A percentile compares a stretch with the other conserved stretches of the same genome.
These are phyloP conservation scores for Pseudomyrmex pallidus DNA, from an alignment of 1,140 invertebrate genomes.

Conservation along the genomic window DNA sequence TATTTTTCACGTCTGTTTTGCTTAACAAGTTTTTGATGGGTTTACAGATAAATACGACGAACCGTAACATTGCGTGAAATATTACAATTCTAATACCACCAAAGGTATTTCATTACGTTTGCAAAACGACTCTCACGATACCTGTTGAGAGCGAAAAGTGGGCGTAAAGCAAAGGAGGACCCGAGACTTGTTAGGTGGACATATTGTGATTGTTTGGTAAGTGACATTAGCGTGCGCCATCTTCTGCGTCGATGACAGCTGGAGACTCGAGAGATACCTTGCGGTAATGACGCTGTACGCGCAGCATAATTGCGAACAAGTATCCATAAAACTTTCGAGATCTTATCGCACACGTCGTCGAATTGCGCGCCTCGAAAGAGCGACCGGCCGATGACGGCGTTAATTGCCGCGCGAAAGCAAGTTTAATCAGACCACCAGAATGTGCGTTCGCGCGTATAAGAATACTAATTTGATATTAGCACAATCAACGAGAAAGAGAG, in stretches of 20 bases:
- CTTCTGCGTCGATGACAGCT: slow-evolving; percentile 63
- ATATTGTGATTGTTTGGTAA: slow-evolving; percentile 45
- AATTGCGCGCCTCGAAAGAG: slow-evolving; percentile 53
- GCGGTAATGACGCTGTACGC: slow-evolving; percentile 57
- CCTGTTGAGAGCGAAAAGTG: slow-evolving; percentile 46
- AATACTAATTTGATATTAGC: slow-evolving; percentile 55
- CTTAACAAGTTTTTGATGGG: slow-evolving; percentile 26
- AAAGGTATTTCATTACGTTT: slow-evolving; percentile 19
- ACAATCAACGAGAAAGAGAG: neutral
- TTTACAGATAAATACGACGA: neutral
- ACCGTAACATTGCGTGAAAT: slow-evolving; percentile 44
- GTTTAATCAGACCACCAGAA: slow-evolving; percentile 55
- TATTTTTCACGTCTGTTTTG: neutral
- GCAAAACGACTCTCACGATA: slow-evolving; percentile 4
- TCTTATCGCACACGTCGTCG: slow-evolving; percentile 54
- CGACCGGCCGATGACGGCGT: slow-evolving; percentile 35
- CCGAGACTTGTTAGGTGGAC: slow-evolving; percentile 21
- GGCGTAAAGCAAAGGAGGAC: neutral
- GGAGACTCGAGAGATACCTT: slow-evolving; percentile 34
- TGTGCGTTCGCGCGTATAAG: neutral
- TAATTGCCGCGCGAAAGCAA: slow-evolving; percentile 48
- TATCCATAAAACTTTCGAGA: slow-evolving; percentile 58
- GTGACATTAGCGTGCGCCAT: slow-evolving; percentile 55
- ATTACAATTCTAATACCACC: slow-evolving; percentile 43
- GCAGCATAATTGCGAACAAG: slow-evolving; percentile 60